These are phyloP conservation scores for Allacma fusca DNA, from an alignment of 2,888 invertebrate genomes.

Conservation along the genomic window DNA sequence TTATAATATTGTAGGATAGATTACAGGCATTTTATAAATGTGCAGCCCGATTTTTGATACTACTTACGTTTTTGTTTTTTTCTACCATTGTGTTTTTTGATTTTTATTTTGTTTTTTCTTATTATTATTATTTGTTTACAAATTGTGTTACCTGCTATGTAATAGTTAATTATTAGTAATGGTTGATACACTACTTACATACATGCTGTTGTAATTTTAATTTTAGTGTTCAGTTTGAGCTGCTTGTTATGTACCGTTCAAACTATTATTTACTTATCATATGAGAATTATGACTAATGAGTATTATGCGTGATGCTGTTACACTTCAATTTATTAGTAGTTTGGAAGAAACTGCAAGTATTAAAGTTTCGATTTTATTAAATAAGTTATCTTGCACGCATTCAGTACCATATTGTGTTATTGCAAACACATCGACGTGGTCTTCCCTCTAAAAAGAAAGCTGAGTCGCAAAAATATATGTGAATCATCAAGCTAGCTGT, in stretches of 20 bases:
- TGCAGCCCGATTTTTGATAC: constrained; percentile 36
- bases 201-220: neutral
- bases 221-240: neutral
- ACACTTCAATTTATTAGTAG: constrained; percentile 9
- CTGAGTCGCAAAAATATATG: too few species aligned
- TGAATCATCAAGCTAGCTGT: too few species aligned
- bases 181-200: neutral
- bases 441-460: too few species aligned
- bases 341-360: constrained; percentile 2
- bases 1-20: neutral
- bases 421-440: neutral
- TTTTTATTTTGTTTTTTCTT: constrained; percentile 29
- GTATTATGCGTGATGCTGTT: constrained; percentile 35
- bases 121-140: constrained; percentile 12
- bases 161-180: neutral
- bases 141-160: constrained; percentile 24
- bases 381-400: constrained; percentile 14
- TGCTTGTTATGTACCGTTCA: neutral
- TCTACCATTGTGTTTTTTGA: constrained; percentile 29
- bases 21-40: constrained; percentile 25
- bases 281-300: constrained; percentile 43
- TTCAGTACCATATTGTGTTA: neutral
- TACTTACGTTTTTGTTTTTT: constrained; percentile 29
- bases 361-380: constrained; percentile 21
- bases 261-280: constrained; percentile 6